Percentiles rank a stretch among this genome's conserved stretches.
Evolutionary conservation across 2,797 vertebrate genomes (phyloP).

Genomic region (Momotus momota): DNA sequence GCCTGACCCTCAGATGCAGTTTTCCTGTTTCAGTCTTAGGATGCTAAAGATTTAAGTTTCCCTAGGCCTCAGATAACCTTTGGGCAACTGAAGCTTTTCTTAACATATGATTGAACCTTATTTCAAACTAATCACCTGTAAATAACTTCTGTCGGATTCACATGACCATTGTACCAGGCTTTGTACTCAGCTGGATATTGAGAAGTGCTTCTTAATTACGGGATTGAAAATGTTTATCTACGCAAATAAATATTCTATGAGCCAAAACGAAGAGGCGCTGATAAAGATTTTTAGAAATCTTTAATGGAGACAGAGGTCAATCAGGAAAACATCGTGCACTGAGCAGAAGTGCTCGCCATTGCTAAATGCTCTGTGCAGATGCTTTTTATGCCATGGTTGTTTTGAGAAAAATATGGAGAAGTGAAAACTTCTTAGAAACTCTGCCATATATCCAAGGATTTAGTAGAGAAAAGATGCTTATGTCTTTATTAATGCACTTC

Average conservation of each 20-base stretch:
- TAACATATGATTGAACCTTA: background rate
- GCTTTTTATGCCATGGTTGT: background rate
- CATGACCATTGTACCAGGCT: background rate
- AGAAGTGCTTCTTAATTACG: background rate
- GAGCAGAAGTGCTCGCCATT: background rate
- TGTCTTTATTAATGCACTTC: background rate
- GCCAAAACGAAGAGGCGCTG: background rate
- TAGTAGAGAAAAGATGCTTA: background rate
- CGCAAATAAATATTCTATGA: background rate
- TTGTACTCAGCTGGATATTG: background rate
- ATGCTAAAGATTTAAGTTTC: background rate
- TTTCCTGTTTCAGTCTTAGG: background rate
- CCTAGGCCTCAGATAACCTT: background rate
- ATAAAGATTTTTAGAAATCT: background rate
- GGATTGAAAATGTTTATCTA: background rate
- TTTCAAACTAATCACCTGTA: background rate
- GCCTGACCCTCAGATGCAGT: background rate
- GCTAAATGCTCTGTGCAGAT: background rate
- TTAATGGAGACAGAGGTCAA: background rate
- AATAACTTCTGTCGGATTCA: background rate
- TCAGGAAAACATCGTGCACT: background rate
- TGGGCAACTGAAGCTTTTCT: background rate
- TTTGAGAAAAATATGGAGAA: background rate
- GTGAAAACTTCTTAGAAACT: background rate
- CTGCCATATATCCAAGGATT: background rate